Percentiles rank a stretch among this genome's conserved stretches.
These are phyloP conservation scores for Entelurus aequoreus DNA, from an alignment of 2,113 vertebrate genomes.

Conservation along the genomic window DNA sequence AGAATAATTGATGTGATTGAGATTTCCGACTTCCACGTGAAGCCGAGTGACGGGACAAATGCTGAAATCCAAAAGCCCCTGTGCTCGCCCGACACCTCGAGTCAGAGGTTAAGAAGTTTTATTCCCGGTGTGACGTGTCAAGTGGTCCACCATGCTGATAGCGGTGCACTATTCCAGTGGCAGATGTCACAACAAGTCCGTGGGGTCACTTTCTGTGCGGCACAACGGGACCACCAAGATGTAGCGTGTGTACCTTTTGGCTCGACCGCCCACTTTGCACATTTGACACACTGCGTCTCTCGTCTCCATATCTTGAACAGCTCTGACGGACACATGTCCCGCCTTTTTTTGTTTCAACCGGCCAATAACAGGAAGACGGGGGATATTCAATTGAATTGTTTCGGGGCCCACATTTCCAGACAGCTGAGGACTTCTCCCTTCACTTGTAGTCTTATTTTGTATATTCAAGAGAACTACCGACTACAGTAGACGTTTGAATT, in stretches of 20 bases:
- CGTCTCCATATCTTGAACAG: not conserved
- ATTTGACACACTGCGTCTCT: constrained; percentile 12
- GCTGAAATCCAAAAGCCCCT: not conserved
- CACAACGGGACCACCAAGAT: constrained; percentile 61
- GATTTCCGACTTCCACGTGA: not conserved
- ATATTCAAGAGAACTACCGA: too few species aligned
- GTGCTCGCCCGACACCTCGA: constrained; percentile 30
- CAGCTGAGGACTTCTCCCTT: too few species aligned
- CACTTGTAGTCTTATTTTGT: too few species aligned
- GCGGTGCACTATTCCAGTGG: constrained; percentile 45
- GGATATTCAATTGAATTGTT: too few species aligned
- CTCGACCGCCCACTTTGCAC: constrained; percentile 52
- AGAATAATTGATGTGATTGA: not conserved
- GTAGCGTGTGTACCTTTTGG: constrained; percentile 57
- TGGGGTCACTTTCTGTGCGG: constrained; percentile 43
- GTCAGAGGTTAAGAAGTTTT: constrained; percentile 50
- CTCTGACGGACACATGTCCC: too few species aligned
- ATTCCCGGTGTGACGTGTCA: constrained; percentile 44
- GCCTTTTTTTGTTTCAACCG: too few species aligned
- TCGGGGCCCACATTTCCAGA: too few species aligned
- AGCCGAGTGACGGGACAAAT: not conserved
- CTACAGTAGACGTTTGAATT: too few species aligned
- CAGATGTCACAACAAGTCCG: constrained; percentile 57
- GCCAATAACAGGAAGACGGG: too few species aligned
- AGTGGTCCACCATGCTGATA: constrained; percentile 46